Conservation (phyloP, 2,888 invertebrate species). For the Timandra comae region DNA sequence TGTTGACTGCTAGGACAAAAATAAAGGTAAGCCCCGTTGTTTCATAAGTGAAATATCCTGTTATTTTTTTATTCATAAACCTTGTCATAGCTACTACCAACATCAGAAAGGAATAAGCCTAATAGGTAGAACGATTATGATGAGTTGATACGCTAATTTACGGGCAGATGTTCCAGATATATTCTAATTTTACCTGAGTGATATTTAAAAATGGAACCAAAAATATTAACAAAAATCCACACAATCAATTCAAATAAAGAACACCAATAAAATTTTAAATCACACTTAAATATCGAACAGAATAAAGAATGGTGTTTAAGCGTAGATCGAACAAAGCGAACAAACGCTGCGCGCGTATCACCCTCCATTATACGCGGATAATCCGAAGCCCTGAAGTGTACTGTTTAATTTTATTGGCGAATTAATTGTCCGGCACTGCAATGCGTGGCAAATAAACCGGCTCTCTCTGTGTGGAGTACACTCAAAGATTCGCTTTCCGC, state of each 20-base stretch:
- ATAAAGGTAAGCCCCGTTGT: no score
- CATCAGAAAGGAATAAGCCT: no score
- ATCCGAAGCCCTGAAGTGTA: conserved; percentile 36
- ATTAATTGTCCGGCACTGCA: conserved; percentile 55
- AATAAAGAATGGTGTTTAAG: no score
- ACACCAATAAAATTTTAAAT: background rate
- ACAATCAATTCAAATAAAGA: background rate
- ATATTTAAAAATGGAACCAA: background rate
- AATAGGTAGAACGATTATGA: no score
- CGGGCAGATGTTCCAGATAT: no score
- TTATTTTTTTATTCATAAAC: no score
- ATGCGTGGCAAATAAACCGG: conserved; percentile 44
- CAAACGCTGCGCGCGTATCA: conserved; percentile 15
- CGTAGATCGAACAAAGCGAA: background rate
- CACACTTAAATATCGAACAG: background rate
- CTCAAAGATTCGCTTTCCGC: conserved; percentile 11
- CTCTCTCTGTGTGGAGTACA: conserved; percentile 24
- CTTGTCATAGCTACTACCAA: no score
- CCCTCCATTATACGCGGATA: conserved; percentile 32
- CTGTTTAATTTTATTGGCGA: conserved; percentile 67
- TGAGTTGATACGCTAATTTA: no score
- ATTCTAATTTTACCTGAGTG: background rate
- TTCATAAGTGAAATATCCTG: no score
- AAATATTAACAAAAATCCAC: background rate
- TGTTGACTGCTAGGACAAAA: no score